These are phyloP conservation scores for Tribolium castaneum DNA, from an alignment of 1,140 invertebrate genomes.

Conservation along the genomic window DNA sequence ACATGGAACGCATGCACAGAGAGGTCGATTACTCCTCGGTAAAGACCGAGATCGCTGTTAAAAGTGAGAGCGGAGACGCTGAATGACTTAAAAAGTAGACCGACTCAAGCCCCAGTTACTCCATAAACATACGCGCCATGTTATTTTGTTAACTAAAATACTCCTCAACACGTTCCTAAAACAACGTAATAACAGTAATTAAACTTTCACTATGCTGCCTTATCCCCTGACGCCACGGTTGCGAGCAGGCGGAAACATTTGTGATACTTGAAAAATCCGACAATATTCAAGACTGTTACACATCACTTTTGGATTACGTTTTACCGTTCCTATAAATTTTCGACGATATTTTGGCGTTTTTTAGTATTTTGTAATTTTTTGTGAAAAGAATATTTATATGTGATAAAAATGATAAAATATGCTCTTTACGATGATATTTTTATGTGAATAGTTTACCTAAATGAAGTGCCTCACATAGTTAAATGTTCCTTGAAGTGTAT, in stretches of 20 bases:
- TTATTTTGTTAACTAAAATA: conserved; percentile 31
- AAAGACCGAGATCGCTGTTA: conserved; percentile 55
- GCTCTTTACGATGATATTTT: conserved; percentile 51
- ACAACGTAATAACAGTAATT: conserved; percentile 25
- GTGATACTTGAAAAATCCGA: conserved; percentile 40
- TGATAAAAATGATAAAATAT: conserved; percentile 38
- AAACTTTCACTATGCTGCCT: conserved; percentile 37
- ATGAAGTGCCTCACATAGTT: conserved; percentile 56
- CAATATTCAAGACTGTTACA: conserved; percentile 41
- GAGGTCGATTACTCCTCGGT: conserved; percentile 61
- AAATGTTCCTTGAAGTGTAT: conserved; percentile 54
- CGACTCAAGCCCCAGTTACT: conserved; percentile 11
- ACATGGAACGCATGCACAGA: conserved; percentile 89
- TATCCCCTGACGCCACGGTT: not conserved
- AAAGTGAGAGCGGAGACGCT: conserved; percentile 49
- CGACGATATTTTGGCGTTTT: conserved; percentile 18
- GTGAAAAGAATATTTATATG: conserved; percentile 36
- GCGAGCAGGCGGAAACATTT: conserved; percentile 14
- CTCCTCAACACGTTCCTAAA: conserved; percentile 41
- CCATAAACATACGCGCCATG: conserved; percentile 29
- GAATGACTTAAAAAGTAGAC: conserved; percentile 38
- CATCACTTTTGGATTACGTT: conserved; percentile 35
- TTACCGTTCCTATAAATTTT: conserved; percentile 35
- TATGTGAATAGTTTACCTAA: conserved; percentile 54
- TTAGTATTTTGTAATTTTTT: conserved; percentile 41